phyloP scores from a whole-genome alignment of 2,888 invertebrate genomes.

The Amblyteles armatorius region DNA sequence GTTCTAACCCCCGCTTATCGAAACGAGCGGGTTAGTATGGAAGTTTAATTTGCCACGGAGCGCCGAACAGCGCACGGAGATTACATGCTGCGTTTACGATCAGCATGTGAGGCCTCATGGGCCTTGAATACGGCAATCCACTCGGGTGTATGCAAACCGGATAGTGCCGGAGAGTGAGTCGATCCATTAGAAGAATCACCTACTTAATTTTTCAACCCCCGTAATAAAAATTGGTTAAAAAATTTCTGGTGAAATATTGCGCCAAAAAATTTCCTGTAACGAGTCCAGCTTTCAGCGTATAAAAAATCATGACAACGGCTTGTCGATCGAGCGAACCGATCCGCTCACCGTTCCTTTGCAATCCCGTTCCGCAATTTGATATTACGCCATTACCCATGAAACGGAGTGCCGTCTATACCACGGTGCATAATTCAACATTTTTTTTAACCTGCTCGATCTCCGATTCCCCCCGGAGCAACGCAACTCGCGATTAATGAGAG shows the following conservation, averaged over 20 bases:
- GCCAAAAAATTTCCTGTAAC: neutral
- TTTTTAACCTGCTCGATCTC: conserved; percentile 10
- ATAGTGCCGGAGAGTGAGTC: neutral
- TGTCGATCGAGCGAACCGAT: neutral
- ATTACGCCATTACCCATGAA: neutral
- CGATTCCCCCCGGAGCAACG: neutral
- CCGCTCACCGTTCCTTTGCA: neutral
- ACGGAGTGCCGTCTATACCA: neutral
- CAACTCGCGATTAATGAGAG: conserved; percentile 37
- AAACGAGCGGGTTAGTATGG: conserved; percentile 28
- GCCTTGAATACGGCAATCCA: neutral
- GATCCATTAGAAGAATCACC: neutral
- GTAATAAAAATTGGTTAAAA: neutral
- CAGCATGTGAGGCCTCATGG: neutral
- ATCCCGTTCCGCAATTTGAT: neutral
- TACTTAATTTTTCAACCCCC: neutral
- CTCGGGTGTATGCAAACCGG: neutral
- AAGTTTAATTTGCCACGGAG: conserved; percentile 47
- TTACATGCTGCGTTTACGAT: conserved; percentile 30
- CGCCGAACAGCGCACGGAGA: conserved; percentile 41
- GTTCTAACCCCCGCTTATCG: conserved; percentile 8
- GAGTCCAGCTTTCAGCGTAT: neutral
- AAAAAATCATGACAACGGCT: neutral
- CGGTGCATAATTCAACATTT: conserved; percentile 13
- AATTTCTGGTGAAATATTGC: neutral